Conservation (phyloP, 2,113 vertebrate genomes). For the Thryonomys swinderianus region DNA sequence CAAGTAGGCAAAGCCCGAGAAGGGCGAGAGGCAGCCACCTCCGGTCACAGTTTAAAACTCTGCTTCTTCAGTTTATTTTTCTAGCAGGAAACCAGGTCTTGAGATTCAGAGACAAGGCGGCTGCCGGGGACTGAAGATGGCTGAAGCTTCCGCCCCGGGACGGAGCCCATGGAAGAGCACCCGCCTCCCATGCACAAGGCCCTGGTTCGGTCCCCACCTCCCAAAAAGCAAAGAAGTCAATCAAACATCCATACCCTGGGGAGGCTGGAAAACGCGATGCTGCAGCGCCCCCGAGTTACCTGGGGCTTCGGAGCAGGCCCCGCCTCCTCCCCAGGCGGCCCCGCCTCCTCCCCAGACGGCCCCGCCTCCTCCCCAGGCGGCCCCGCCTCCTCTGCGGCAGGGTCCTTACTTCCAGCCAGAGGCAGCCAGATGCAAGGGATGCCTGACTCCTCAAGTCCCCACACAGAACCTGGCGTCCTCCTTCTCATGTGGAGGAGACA, state of each 20-base stretch:
- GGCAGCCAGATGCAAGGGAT: neutral
- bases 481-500: neutral
- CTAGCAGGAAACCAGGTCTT: neutral
- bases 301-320: too few relatives aligned
- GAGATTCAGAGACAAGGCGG: neutral
- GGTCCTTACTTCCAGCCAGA: neutral
- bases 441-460: neutral
- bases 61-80: neutral
- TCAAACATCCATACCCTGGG: neutral
- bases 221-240: neutral
- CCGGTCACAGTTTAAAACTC: neutral
- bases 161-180: neutral
- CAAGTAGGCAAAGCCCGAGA: neutral
- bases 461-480: neutral
- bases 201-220: neutral
- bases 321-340: neutral
- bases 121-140: neutral
- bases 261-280: neutral
- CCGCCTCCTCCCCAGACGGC: neutral
- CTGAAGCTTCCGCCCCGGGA: neutral
- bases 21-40: neutral
- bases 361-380: neutral
- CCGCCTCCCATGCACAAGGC: neutral
- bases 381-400: neutral
- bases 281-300: too few relatives aligned